A percentile compares a stretch with the other conserved stretches of the same genome.
Conservation (phyloP, 2,113 vertebrate species). For the Aramus guarauna region DNA sequence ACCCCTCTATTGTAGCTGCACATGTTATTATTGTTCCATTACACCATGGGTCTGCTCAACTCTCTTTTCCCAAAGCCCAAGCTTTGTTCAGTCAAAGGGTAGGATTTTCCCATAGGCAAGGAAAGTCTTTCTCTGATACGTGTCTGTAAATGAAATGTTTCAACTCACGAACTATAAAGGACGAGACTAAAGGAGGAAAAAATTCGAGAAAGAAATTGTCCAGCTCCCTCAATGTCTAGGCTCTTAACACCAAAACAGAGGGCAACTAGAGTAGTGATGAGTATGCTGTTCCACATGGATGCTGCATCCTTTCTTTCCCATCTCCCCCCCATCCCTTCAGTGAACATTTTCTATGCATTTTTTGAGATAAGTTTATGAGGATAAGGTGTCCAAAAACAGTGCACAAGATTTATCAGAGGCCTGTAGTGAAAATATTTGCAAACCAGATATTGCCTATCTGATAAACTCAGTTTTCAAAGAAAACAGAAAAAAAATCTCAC, state of each 20-base stretch:
- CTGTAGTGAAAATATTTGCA: background rate
- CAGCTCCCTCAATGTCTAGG: background rate
- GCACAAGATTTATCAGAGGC: slow-evolving; percentile 27
- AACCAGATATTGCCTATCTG: background rate
- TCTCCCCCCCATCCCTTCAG: background rate
- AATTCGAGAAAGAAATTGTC: background rate
- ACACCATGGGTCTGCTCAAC: background rate
- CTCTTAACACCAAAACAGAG: background rate
- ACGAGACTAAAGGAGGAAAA: background rate
- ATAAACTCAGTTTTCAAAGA: background rate
- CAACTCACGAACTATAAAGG: slow-evolving; percentile 1
- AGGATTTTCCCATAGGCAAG: background rate
- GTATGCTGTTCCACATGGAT: background rate
- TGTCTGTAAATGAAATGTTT: background rate
- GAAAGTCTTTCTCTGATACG: background rate
- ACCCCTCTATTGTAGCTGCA: background rate
- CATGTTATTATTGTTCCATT: background rate
- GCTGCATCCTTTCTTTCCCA: background rate
- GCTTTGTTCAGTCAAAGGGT: background rate
- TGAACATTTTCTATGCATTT: background rate
- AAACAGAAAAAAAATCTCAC: background rate
- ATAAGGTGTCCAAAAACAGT: slow-evolving; percentile 27
- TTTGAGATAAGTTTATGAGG: slow-evolving; percentile 19
- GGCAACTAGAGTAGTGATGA: background rate
- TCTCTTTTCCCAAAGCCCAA: background rate